Base-by-base conservation (phyloP, 2,888 invertebrate species). In the Sylvicola cinctus region DNA sequence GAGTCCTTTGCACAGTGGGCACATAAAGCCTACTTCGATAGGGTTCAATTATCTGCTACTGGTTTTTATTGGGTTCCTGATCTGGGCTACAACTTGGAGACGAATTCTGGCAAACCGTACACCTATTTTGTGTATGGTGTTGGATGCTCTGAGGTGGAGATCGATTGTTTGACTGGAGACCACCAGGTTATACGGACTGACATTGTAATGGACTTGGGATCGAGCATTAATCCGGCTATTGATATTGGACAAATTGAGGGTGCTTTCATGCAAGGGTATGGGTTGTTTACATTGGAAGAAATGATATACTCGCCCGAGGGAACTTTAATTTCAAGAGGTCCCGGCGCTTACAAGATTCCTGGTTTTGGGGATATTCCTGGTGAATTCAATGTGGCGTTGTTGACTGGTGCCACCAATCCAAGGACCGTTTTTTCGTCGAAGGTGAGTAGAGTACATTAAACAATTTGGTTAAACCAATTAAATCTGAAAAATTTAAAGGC, bases 231-330 rank as follows among this genome's bases (percentile, higher is more conserved):
- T 58, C 95, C 95, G 3, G 91, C 93, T 2, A 87, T 95, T 42
- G 95, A 95, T 47, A 81, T 95, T 44, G 95, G 36, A 13, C 95
- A 95, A 63, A 77, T 95, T 12, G 95, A 95, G 60, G 95, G 95
- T 3, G 95, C 69, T 0, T 95, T 91, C 47, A 67, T 87, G 49
- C 91, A 93, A 65, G 95, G 95, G 1, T 87, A 90, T 47, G 95
- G 93, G 2, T 54, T 95, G 36, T 90, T 81, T 47, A 81, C 84
- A 0, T 61, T 93, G 48, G 95, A 95, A 57, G 90, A 93, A 52
- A 61, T 87, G 44, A 70, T 84, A 38, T 81, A 81, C 49, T 83
- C 88, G 1, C 81, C 88, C 0, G 70, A 69, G 29, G 93, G 93
- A 7, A 70, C 68, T 5, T 54, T 87, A 26, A 75, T 69, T 45